Base-by-base conservation (phyloP, 1,140 invertebrate species). In the Batillaria attramentaria region DNA sequence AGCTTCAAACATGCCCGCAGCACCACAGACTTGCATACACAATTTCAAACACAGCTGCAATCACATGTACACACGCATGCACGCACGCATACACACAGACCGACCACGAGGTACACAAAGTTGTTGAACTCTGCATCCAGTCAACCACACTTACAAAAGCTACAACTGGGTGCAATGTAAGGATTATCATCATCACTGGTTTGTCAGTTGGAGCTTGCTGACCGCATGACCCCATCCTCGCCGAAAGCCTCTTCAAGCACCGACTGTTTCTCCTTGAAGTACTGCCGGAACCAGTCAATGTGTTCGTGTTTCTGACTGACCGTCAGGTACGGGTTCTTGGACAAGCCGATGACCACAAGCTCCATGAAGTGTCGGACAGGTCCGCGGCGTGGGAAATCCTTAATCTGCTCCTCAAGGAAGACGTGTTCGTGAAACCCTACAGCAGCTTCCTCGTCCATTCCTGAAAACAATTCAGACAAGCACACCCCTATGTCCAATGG, bases 351-450 rank as follows among this genome's bases (percentile, higher is more conserved):
- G 84, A 95, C 95, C 0, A 99, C 97, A 8, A 99, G 92, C 89
- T 99, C 97, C 97, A 99, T 99, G 89, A 98, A 99, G 90, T 99
- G 96, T 28, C 96, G 92, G 77, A 99, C 93, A 0, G 98, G 97
- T 0, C 97, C 97, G 85, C 93, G 94, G 50, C 91, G 93, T 0
- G 98, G 98, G 91, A 98, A 99, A 42, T 92, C 93, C 87, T 95
- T 93, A 33, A 99, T 92, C 89, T 97, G 94, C 31, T 93, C 90
- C 81, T 99, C 97, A 13, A 99, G 90, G 89, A 99, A 98, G 28
- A 99, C 94, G 88, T 99, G 98, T 75, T 91, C 88, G 79, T 88
- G 82, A 73, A 91, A 91, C 39, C 79, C 79, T 3, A 84, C 83
- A 20, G 87, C 84, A 35, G 79, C 60, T 76, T 99, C 97, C 84